Base-by-base conservation (phyloP, 2,797 vertebrate species). In the Naso thynnoides region DNA sequence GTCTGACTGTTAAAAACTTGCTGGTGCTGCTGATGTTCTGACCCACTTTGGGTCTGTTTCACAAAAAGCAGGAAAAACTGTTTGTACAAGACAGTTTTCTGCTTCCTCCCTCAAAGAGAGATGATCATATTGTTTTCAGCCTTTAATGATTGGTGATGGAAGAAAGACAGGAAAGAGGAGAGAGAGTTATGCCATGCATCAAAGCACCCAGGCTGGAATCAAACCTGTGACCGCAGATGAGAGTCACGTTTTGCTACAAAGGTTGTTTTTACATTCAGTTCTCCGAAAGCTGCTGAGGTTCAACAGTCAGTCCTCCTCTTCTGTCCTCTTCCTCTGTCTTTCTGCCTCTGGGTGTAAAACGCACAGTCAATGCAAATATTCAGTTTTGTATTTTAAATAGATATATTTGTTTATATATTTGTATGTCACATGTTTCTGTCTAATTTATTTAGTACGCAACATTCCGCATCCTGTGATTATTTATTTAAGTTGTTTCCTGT, bases 331-430 rank as follows among this genome's bases (percentile, higher is more conserved):
- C n/a, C n/a, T 1, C 50, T 31, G 6, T 29, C n/a, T 14, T 10
- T 29, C 33, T 13, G 87, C 88, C 48, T 91, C 82, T 86, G 67
- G 56, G 79, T 86, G 89, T 93, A 91, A 89, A 89, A 95, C 93
- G 96, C 96, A 97, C 95, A 95, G 95, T 94, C 96, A 97, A 96
- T 97, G 96, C 96, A 87, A 96, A 96, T 93, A 93, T 91, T 93
- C 79, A 86, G 18, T 62, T 68, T 63, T 64, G 13, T 73, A 33
- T 81, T 61, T 93, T 91, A 86, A 91, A 92, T 91, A 61, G 75
- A 63, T 75, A 24, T 76, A 5, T 48, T 14, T 48, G 6, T 9
- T 1, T 39, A 39, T 39, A 39, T 39, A 39, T 79, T 63, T 73
- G 26, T 76, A 49, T 64, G 59, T 70, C 65, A 24, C 8, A 44